phyloP scores from a whole-genome alignment of 2,797 vertebrate genomes.

The Paedocypris micromegethes region DNA sequence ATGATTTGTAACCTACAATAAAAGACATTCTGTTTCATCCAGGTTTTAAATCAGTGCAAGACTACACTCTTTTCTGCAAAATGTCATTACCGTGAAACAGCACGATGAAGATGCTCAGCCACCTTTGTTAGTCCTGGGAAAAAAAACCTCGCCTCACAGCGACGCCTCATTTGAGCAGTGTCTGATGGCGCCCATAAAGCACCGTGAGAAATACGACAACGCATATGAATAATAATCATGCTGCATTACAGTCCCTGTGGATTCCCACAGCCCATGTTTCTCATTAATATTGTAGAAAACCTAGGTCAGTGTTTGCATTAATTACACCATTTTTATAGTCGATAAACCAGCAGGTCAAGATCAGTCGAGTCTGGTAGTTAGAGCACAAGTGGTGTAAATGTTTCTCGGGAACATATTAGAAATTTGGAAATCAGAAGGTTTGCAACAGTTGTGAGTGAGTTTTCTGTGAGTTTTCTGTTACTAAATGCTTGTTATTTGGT shows the following conservation, averaged over 20 bases:
- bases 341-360: neutral
- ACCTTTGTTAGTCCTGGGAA: slow-evolving; percentile 28
- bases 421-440: too few relatives aligned
- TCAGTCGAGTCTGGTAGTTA: too few relatives aligned
- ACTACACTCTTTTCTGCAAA: too few relatives aligned
- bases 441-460: too few relatives aligned
- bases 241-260: neutral
- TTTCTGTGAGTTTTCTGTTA: too few relatives aligned
- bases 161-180: slow-evolving; percentile 17
- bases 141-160: slow-evolving; percentile 12
- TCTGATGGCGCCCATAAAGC: slow-evolving; percentile 30
- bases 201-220: slow-evolving; percentile 14
- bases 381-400: too few relatives aligned
- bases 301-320: slow-evolving; percentile 1
- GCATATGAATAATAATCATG: slow-evolving; percentile 9
- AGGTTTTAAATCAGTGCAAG: too few relatives aligned
- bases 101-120: slow-evolving; percentile 1
- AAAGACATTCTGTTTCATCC: too few relatives aligned
- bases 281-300: slow-evolving; percentile 4
- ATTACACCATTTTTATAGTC: neutral
- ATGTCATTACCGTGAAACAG: too few relatives aligned
- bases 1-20: too few relatives aligned
- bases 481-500: too few relatives aligned
- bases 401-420: too few relatives aligned
- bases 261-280: neutral